Evolutionary conservation across 2,113 vertebrate species (phyloP).

Genomic region (Cyphomyrus plagiostoma): DNA sequence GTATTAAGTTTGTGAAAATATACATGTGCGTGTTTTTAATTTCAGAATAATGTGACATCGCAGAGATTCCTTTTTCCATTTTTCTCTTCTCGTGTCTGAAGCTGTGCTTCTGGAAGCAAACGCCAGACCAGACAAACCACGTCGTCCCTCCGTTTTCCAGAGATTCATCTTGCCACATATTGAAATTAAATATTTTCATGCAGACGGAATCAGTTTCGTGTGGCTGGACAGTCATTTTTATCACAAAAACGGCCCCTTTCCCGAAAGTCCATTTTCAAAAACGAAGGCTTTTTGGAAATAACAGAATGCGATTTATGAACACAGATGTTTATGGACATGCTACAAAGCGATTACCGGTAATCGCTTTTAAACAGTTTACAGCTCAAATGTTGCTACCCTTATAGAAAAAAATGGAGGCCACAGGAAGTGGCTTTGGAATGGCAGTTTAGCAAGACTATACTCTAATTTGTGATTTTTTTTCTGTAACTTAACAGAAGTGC

Average conservation of each 20-base stretch:
- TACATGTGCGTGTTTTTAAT: not conserved
- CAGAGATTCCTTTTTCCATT: not conserved
- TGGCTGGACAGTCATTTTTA: not conserved
- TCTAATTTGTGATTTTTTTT: not conserved
- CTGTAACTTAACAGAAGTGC: slow-evolving; percentile 31
- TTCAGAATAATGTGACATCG: not conserved
- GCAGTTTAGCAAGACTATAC: not conserved
- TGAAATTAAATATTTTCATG: not conserved
- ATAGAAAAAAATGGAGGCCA: not conserved
- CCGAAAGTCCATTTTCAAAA: not conserved
- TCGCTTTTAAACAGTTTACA: not conserved
- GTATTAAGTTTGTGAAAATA: not conserved
- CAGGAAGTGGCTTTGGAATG: not conserved
- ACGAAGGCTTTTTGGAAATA: not conserved
- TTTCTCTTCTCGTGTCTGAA: not conserved
- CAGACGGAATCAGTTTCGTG: not conserved
- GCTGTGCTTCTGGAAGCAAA: not conserved
- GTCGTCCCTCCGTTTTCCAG: not conserved
- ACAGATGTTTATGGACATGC: slow-evolving; percentile 8
- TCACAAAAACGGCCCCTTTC: not conserved
- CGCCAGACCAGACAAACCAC: not conserved
- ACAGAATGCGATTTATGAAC: not conserved
- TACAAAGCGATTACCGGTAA: not conserved
- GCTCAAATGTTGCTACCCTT: not conserved
- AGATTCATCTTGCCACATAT: not conserved